phyloP scores from a whole-genome alignment of 2,797 vertebrate species.

The Dromococcyx pavoninus region DNA sequence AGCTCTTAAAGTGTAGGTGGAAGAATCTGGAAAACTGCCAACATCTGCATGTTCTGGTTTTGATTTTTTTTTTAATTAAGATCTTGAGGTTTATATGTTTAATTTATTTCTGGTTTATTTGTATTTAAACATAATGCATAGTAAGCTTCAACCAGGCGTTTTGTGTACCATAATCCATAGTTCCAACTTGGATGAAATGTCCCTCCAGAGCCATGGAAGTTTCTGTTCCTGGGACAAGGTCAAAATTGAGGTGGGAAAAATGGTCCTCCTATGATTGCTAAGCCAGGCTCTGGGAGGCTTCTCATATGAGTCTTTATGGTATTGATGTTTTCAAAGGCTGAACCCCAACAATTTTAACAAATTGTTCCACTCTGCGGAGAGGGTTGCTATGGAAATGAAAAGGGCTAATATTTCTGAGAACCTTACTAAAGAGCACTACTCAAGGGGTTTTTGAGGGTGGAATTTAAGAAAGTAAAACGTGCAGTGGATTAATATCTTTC shows the following conservation, averaged over 20 bases:
- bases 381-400: conserved; percentile 62
- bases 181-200: neutral
- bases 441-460: neutral
- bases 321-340: neutral
- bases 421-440: neutral
- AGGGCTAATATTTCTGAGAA: neutral
- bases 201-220: neutral
- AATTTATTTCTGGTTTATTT: neutral
- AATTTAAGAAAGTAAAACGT: neutral
- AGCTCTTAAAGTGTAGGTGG: neutral
- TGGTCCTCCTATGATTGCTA: neutral
- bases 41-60: neutral
- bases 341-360: conserved; percentile 29
- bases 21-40: neutral
- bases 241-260: neutral
- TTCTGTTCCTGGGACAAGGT: neutral
- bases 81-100: neutral
- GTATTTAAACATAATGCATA: neutral
- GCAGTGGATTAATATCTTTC: neutral
- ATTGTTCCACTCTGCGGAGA: neutral
- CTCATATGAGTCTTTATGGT: neutral
- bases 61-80: neutral
- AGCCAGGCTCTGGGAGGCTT: neutral
- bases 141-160: neutral
- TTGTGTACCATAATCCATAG: accelerated